These are phyloP conservation scores for Chinchilla lanigera DNA, from an alignment of 2,113 vertebrate genomes.

Conservation along the genomic window DNA sequence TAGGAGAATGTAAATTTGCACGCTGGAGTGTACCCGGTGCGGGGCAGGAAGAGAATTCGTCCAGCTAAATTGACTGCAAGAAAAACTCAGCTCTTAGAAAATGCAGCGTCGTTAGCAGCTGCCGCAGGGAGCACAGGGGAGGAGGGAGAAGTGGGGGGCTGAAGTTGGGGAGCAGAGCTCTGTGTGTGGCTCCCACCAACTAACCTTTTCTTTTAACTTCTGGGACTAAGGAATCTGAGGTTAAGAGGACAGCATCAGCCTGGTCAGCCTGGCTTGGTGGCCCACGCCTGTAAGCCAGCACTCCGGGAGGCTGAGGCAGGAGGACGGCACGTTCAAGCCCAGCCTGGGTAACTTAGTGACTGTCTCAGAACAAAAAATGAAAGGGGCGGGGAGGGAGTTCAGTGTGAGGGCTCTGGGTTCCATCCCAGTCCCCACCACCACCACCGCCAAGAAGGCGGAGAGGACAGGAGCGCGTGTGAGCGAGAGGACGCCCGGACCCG, in stretches of 20 bases:
- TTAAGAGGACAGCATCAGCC: not conserved
- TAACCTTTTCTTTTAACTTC: not conserved
- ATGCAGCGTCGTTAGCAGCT: not conserved
- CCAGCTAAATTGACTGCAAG: not conserved
- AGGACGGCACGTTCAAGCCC: not conserved
- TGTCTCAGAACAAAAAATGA: not conserved
- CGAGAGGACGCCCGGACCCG: rapidly evolving
- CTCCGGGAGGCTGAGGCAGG: not conserved
- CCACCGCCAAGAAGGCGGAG: not conserved
- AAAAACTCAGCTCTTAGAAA: not conserved
- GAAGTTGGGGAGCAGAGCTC: not conserved
- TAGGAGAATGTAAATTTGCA: not conserved
- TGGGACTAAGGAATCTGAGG: not conserved
- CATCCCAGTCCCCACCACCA: too few relatives aligned
- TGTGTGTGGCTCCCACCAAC: not conserved
- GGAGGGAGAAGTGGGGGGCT: not conserved
- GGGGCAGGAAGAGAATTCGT: not conserved
- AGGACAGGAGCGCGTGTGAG: not conserved
- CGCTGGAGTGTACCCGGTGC: not conserved
- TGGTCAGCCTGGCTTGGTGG: not conserved
- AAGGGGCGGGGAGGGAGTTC: not conserved
- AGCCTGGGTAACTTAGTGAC: not conserved
- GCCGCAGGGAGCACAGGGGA: not conserved
- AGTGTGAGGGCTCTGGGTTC: not conserved
- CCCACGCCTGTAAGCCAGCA: not conserved